A percentile compares a stretch with the other conserved stretches of the same genome.
These are phyloP conservation scores for Phoeniculus purpureus DNA, from an alignment of 2,797 vertebrate genomes.

Conservation along the genomic window DNA sequence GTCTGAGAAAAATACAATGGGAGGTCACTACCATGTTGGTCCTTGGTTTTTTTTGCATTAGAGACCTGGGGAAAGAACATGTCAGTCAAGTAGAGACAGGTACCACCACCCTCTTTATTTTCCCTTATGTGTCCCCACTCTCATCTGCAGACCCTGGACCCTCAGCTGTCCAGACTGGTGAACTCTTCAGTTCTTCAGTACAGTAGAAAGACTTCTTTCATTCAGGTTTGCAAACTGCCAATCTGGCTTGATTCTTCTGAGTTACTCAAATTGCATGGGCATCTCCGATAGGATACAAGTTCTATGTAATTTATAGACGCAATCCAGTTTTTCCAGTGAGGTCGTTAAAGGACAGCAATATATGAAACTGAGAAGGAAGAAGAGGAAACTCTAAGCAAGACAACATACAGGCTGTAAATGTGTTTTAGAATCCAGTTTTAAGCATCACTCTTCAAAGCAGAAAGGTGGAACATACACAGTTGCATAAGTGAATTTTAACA, in stretches of 20 bases:
- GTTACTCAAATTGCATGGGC: not conserved
- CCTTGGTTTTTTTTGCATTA: too few species aligned
- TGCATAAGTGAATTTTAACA: not conserved
- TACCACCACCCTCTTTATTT: too few species aligned
- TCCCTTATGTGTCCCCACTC: too few species aligned
- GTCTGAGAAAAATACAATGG: too few species aligned
- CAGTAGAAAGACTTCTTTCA: not conserved
- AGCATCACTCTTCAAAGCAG: not conserved
- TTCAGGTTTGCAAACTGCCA: not conserved
- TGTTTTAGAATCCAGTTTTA: not conserved
- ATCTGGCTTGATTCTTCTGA: not conserved
- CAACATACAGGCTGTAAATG: not conserved
- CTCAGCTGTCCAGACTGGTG: too few species aligned
- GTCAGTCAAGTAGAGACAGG: too few species aligned
- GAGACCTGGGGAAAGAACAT: too few species aligned
- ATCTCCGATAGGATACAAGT: not conserved
- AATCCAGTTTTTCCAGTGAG: not conserved
- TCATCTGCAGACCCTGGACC: too few species aligned
- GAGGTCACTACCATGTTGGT: too few species aligned
- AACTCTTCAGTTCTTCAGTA: too few species aligned
- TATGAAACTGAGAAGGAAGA: not conserved
- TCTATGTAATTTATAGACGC: not conserved
- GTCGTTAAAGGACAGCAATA: not conserved
- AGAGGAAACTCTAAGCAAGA: not conserved
- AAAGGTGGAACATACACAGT: not conserved